Base-by-base conservation (phyloP, 53 echinoderm and acorn worm genomes). In the Zoroaster sp. region DNA sequence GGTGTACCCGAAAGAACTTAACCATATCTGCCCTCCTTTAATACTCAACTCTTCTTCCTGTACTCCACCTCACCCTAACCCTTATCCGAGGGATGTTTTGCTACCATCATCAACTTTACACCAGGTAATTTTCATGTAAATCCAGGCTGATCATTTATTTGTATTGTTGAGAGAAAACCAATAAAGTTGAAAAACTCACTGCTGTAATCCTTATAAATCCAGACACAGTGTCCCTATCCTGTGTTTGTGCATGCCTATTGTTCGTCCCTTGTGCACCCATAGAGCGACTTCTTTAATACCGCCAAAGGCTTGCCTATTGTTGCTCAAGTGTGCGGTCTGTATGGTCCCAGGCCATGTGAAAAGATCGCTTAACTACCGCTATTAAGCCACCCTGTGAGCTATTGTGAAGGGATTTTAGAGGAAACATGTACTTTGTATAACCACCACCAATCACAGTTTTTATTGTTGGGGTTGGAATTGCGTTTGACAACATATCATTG, bases 371-470 rank as follows among this genome's bases (percentile, higher is more conserved):
- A 74, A 77, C 51, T 52, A 52, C 36, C 13, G 66, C 63, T 80
- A 63, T 39, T 80, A 65, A 80, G 80, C 80, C 66, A 80, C 63
- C 80, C 66, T 80, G 80, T 80, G 80, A 3, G 66, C 66, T 65
- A 23, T 80, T 80, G 80, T 80, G 65, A 39, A 6, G 40, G 52
- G 51, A 51, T 49, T 51, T 35, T 47, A 35, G 52, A 35, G 13
- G 54, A 2, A 25, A 8, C 63, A 59, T 59, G 21, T n/a, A n/a
- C n/a, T 31, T 35, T 35, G 41, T 42, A n/a, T 5, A 5, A 12
- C 20, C 40, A 74, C 59, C 80, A 65, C 63, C 66, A 80, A 65
- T 80, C 66, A 63, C 28, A 39, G 66, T 40, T 39, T n/a, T n/a
- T 23, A 40, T 59, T 80, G 66, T 65, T 38, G 28, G 21, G 66